Conservation (phyloP, 2,797 vertebrate genomes). For the Mormyrops attenuatus region DNA sequence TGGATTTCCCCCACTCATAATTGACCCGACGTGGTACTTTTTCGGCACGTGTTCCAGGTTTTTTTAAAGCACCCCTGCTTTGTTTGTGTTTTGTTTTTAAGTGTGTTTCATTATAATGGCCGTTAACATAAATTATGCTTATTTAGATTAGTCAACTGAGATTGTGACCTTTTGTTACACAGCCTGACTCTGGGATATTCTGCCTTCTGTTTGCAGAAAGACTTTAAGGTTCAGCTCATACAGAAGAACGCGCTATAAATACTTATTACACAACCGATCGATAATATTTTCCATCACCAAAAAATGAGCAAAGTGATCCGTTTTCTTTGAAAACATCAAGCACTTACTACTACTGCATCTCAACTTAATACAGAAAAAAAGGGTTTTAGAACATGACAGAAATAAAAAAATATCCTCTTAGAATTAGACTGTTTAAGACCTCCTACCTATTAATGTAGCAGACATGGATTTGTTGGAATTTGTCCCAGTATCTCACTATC, state of each 20-base stretch:
- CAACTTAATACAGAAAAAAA: neutral
- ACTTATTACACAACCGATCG: slow-evolving; percentile 20
- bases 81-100: slow-evolving; percentile 1
- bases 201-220: neutral
- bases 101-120: slow-evolving; percentile 3
- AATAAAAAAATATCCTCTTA: slow-evolving; percentile 2
- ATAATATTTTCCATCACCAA: slow-evolving; percentile 20
- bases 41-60: neutral
- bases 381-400: neutral
- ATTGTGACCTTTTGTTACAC: neutral
- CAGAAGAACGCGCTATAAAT: neutral
- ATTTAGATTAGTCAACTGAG: neutral
- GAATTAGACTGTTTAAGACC: neutral
- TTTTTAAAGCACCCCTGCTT: slow-evolving; percentile 14
- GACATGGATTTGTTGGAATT: slow-evolving; percentile 12
- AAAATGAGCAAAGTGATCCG: neutral
- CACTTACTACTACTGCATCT: neutral
- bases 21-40: slow-evolving; percentile 20
- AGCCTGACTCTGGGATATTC: neutral
- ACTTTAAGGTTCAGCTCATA: neutral
- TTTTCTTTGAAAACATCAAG: neutral
- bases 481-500: neutral
- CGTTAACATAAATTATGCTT: neutral
- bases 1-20: slow-evolving; percentile 14
- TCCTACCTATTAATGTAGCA: slow-evolving; percentile 8